phyloP scores from a whole-genome alignment of 2,113 vertebrate species.

The Mobula birostris region DNA sequence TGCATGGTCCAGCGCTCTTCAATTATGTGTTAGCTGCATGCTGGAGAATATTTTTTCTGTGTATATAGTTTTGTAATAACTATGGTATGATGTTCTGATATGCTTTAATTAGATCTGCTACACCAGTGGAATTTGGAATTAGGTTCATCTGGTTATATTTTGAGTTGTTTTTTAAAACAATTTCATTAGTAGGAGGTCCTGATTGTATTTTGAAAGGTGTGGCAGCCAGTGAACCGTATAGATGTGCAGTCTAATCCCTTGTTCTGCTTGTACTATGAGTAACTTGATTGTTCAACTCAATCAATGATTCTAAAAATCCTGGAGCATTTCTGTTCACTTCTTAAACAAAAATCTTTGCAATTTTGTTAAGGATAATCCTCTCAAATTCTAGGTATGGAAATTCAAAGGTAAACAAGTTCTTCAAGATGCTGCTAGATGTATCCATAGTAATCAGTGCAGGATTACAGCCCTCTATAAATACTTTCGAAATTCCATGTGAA shows the following conservation, averaged over 20 bases:
- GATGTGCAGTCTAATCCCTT: neutral
- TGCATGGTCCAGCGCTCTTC: no score
- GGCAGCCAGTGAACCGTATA: neutral
- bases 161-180: neutral
- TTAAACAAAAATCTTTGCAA: neutral
- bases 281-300: no score
- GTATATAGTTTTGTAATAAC: neutral
- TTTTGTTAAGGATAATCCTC: neutral
- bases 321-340: neutral
- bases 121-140: neutral
- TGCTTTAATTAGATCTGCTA: neutral
- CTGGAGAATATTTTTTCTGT: neutral
- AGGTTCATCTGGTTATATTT: neutral
- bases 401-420: neutral
- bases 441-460: neutral
- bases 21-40: neutral
- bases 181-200: neutral
- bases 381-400: neutral
- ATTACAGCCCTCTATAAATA: neutral
- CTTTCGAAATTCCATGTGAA: neutral
- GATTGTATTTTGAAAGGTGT: neutral
- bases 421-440: neutral
- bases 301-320: neutral
- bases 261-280: neutral
- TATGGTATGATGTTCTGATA: neutral